Conservation (phyloP, 2,888 invertebrate genomes). For the Atethmia centrago region DNA sequence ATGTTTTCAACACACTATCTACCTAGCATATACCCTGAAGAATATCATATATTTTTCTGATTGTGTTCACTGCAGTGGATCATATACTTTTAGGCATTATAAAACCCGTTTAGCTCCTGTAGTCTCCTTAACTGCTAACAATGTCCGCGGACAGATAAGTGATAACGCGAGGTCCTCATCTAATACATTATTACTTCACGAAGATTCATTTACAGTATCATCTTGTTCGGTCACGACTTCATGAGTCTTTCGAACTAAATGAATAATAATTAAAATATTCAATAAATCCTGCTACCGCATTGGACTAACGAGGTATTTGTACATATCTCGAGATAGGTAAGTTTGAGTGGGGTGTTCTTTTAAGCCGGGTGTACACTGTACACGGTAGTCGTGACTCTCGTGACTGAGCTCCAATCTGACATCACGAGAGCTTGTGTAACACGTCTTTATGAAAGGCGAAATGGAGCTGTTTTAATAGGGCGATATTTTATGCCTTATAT, state of each 20-base stretch:
- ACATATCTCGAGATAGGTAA: slow-evolving; percentile 54
- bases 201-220: slow-evolving; percentile 42
- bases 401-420: slow-evolving; percentile 75
- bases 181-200: slow-evolving; percentile 25
- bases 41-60: too few relatives aligned
- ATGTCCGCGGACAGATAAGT: slow-evolving; percentile 19
- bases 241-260: slow-evolving; percentile 47
- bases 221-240: slow-evolving; percentile 55
- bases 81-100: too few relatives aligned
- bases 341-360: slow-evolving; percentile 66
- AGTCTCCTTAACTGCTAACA: slow-evolving; percentile 5
- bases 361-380: slow-evolving; percentile 60
- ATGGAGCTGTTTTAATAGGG: slow-evolving; percentile 61
- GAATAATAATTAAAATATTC: slow-evolving; percentile 68
- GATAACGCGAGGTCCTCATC: slow-evolving; percentile 34
- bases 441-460: slow-evolving; percentile 73
- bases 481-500: slow-evolving; percentile 39
- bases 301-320: slow-evolving; percentile 65
- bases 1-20: too few relatives aligned
- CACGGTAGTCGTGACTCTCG: slow-evolving; percentile 77
- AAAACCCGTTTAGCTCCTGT: too few relatives aligned
- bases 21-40: too few relatives aligned
- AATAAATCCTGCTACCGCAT: slow-evolving; percentile 62
- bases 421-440: slow-evolving; percentile 70
- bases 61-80: too few relatives aligned